Percentiles rank a stretch among this genome's conserved stretches.
Evolutionary conservation across 2,113 vertebrate species (phyloP).

Genomic region (Anolis sagrei): DNA sequence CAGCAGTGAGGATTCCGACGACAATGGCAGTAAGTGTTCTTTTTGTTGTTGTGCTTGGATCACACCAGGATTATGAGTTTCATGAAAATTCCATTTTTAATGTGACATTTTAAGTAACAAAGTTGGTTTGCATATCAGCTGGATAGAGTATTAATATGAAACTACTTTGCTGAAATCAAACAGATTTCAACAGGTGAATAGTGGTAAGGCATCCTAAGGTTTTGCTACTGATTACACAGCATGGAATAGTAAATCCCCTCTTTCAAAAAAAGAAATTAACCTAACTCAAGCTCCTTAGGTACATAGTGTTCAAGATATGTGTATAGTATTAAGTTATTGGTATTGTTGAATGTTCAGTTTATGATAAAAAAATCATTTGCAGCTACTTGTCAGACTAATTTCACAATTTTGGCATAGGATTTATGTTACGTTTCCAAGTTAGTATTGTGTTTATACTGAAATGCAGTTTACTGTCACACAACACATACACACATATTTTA

Average conservation of each 20-base stretch:
- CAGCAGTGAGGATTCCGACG: constrained; percentile 96
- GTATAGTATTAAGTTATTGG: neutral
- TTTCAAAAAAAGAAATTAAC: neutral
- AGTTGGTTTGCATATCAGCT: constrained; percentile 42
- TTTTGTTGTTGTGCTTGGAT: constrained; percentile 68
- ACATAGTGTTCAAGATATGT: neutral
- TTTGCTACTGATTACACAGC: neutral
- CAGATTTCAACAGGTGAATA: neutral
- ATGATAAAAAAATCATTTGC: constrained; percentile 27
- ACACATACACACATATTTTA: too few relatives aligned
- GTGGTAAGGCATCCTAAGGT: neutral
- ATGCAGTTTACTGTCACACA: neutral
- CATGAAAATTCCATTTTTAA: constrained; percentile 54
- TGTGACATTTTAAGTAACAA: constrained; percentile 47
- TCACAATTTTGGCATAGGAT: fast-evolving
- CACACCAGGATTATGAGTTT: constrained; percentile 59
- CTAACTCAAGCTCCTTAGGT: neutral
- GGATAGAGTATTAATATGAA: neutral
- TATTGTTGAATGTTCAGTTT: neutral
- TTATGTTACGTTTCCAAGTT: neutral
- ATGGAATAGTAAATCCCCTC: neutral
- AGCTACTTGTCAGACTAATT: constrained; percentile 30
- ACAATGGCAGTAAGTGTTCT: constrained; percentile 94
- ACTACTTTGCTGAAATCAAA: constrained; percentile 29
- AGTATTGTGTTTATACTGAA: neutral